Percentiles rank a stretch among this genome's conserved stretches.
Conservation (phyloP, 2,113 vertebrate species). For the Mustela nigripes region DNA sequence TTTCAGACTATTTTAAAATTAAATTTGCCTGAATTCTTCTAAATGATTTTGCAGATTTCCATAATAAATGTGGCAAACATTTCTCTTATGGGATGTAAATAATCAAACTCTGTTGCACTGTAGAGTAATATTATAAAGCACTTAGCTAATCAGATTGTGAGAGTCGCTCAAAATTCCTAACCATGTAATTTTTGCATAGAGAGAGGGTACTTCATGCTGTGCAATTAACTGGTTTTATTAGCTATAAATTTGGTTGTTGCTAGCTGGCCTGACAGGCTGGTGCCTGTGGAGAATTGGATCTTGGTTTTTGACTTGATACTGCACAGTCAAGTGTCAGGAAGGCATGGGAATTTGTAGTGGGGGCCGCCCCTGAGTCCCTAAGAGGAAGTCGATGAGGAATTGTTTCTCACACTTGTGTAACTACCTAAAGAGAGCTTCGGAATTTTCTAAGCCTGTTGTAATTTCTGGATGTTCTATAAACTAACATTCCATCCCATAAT, state of each 20-base stretch:
- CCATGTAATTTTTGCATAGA: slow-evolving; percentile 83
- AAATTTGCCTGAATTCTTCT: slow-evolving; percentile 77
- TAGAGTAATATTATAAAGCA: slow-evolving; percentile 83
- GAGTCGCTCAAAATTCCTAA: slow-evolving; percentile 79
- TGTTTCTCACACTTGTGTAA: background rate
- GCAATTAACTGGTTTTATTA: slow-evolving; percentile 83
- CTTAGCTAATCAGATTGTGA: slow-evolving; percentile 83
- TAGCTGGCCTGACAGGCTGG: slow-evolving; percentile 54
- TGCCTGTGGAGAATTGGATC: slow-evolving; percentile 42
- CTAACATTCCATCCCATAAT: background rate
- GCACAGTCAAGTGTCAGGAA: background rate
- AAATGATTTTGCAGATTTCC: slow-evolving; percentile 79
- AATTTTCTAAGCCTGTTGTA: slow-evolving; percentile 24
- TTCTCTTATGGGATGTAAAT: slow-evolving; percentile 82
- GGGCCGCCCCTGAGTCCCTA: background rate
- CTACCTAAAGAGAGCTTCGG: background rate
- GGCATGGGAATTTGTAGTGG: background rate
- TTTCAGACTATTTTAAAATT: slow-evolving; percentile 73
- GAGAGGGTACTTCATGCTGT: slow-evolving; percentile 79
- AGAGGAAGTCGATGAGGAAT: background rate
- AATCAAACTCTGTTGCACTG: slow-evolving; percentile 79
- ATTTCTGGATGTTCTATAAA: slow-evolving; percentile 38
- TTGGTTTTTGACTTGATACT: slow-evolving; percentile 56
- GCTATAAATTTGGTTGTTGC: slow-evolving; percentile 66
- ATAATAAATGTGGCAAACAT: slow-evolving; percentile 82